phyloP scores from a whole-genome alignment of 37 sponge, comb jelly and placozoan genomes.

The Chondrosia reniformis region DNA sequence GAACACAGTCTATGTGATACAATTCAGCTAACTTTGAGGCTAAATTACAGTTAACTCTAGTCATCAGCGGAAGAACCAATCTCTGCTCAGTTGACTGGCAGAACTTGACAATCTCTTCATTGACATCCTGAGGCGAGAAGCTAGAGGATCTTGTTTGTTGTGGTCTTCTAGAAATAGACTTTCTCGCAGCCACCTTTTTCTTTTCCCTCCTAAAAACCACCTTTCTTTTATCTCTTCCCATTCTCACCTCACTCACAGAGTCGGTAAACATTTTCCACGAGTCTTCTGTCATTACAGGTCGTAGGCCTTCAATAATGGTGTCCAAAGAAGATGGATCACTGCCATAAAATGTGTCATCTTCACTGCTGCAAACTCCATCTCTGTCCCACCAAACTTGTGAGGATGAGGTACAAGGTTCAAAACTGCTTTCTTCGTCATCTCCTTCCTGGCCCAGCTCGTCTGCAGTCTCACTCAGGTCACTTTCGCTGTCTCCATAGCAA shows the following conservation, averaged over 20 bases:
- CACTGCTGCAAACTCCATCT: not conserved
- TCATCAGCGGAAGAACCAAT: conserved; percentile 33
- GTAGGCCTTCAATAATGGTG: conserved; percentile 18
- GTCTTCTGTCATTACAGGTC: conserved; percentile 25
- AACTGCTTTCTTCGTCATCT: conserved; percentile 83
- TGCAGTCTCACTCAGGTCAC: conserved; percentile 64
- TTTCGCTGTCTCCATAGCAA: conserved; percentile 29
- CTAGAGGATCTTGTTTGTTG: not conserved
- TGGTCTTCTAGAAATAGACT: not conserved
- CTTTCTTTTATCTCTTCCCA: not conserved
- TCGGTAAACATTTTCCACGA: not conserved
- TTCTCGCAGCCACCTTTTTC: not conserved
- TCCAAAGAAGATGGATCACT: conserved; percentile 9
- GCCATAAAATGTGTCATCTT: not conserved
- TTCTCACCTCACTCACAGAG: not conserved
- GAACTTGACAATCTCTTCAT: conserved; percentile 35
- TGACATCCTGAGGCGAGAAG: conserved; percentile 37
- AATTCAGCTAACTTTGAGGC: conserved; percentile 32
- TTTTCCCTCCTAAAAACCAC: not conserved
- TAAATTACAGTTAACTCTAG: conserved; percentile 32
- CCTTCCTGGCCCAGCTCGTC: conserved; percentile 70
- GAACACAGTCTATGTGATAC: conserved; percentile 28
- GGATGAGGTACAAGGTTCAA: conserved; percentile 19
- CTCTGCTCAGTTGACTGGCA: not conserved
- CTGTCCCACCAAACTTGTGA: conserved; percentile 19